These are phyloP conservation scores for Whitmania pigra DNA, from an alignment of 1,140 invertebrate genomes.

Conservation along the genomic window DNA sequence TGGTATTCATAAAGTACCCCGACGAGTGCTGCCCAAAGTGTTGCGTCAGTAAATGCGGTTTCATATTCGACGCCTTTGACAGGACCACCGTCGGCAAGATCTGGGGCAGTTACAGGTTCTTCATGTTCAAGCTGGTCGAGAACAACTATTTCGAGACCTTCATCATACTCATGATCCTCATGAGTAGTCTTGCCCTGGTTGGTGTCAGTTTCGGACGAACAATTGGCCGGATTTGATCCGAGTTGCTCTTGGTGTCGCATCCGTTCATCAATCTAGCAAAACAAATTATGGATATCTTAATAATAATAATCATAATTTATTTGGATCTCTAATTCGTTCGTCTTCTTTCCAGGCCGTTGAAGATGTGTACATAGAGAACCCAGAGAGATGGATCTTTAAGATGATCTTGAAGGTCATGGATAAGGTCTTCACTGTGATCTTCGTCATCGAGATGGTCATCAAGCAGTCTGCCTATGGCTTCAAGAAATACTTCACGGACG, in stretches of 20 bases:
- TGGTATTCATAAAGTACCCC: slow-evolving; percentile 52
- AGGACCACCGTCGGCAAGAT: slow-evolving; percentile 72
- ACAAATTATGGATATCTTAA: too few relatives aligned
- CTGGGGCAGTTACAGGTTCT: slow-evolving; percentile 77
- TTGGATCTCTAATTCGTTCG: too few relatives aligned
- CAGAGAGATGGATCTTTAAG: slow-evolving; percentile 72
- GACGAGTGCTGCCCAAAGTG: slow-evolving; percentile 68
- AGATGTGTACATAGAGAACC: slow-evolving; percentile 69
- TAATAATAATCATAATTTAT: too few relatives aligned
- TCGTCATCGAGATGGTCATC: slow-evolving; percentile 96
- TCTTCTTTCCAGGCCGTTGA: slow-evolving; percentile 65
- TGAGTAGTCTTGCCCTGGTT: slow-evolving; percentile 90
- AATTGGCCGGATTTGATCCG: slow-evolving; percentile 22
- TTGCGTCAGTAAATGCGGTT: slow-evolving; percentile 8
- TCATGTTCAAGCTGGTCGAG: slow-evolving; percentile 87
- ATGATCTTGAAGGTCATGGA: slow-evolving; percentile 91
- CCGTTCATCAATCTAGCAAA: too few relatives aligned
- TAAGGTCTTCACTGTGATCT: slow-evolving; percentile 83
- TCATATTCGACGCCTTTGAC: slow-evolving; percentile 26
- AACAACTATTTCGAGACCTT: slow-evolving; percentile 99
- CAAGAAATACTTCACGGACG: slow-evolving; percentile 92
- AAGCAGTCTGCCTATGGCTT: slow-evolving; percentile 95
- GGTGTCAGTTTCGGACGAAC: slow-evolving; percentile 38
- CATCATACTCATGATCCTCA: slow-evolving; percentile 92
- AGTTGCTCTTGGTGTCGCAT: too few relatives aligned